Evolutionary conservation across 2,113 vertebrate genomes (phyloP).

Genomic region (Sialia sialis): DNA sequence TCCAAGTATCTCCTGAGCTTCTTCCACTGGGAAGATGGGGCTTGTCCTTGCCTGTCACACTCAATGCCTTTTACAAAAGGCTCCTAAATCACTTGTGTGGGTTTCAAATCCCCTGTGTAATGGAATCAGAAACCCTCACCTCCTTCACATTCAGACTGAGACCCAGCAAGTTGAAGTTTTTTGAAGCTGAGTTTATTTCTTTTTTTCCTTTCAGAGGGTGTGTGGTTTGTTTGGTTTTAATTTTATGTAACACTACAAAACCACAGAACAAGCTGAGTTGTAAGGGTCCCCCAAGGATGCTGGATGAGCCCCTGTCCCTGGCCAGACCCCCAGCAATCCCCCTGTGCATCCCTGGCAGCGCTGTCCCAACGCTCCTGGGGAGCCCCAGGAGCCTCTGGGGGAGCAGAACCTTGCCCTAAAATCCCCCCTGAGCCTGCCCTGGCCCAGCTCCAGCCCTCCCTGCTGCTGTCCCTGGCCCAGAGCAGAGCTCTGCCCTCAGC

Average conservation of each 20-base stretch:
- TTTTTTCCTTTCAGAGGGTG: fast-evolving
- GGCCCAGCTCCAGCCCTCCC: not conserved
- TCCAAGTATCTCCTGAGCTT: not conserved
- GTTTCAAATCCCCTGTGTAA: not conserved
- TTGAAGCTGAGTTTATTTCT: not conserved
- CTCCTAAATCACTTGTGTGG: not conserved
- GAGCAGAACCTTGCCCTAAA: not conserved
- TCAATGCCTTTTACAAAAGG: not conserved
- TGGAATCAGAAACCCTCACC: not conserved
- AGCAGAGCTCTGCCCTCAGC: no score
- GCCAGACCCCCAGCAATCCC: not conserved
- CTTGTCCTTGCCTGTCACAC: not conserved
- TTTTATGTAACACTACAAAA: not conserved
- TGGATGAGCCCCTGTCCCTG: not conserved
- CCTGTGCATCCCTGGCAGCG: not conserved
- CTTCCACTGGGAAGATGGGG: not conserved
- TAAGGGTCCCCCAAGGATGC: fast-evolving
- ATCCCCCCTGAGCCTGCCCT: not conserved
- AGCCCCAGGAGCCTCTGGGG: not conserved
- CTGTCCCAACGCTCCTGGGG: not conserved
- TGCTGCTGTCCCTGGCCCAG: not conserved
- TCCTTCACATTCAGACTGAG: not conserved
- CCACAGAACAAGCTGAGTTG: not conserved
- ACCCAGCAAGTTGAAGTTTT: not conserved
- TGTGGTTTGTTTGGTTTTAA: not conserved